phyloP scores from a whole-genome alignment of 2,113 vertebrate genomes.

The Ifrita kowaldi region DNA sequence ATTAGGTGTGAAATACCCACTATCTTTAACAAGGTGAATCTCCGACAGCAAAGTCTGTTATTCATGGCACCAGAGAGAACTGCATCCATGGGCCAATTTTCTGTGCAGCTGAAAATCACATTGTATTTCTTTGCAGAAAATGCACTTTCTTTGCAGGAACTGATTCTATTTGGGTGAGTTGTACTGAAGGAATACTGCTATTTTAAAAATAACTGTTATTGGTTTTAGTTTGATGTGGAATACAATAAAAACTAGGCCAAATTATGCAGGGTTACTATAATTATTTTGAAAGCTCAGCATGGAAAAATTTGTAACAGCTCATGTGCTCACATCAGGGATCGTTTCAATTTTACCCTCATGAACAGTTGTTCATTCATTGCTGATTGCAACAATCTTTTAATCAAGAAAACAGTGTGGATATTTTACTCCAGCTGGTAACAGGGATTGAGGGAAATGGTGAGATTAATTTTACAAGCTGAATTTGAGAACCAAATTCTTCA shows the following conservation, averaged over 20 bases:
- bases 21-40: neutral
- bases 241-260: neutral
- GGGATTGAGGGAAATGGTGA: neutral
- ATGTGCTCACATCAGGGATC: conserved; percentile 32
- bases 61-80: neutral
- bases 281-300: conserved; percentile 52
- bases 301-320: conserved; percentile 26
- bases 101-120: neutral
- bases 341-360: conserved; percentile 6
- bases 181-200: neutral
- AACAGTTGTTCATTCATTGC: conserved; percentile 28
- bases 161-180: conserved; percentile 30
- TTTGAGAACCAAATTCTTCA: neutral
- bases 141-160: neutral
- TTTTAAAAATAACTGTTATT: conserved; percentile 28
- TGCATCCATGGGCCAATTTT: neutral
- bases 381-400: conserved; percentile 62
- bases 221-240: conserved; percentile 3
- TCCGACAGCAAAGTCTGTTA: neutral
- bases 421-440: conserved; percentile 34
- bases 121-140: neutral
- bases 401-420: conserved; percentile 33
- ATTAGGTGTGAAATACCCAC: neutral
- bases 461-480: conserved; percentile 1
- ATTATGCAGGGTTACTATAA: conserved; percentile 41